Conservation (phyloP, 2,113 vertebrate species). For the Crotalus horridus region DNA sequence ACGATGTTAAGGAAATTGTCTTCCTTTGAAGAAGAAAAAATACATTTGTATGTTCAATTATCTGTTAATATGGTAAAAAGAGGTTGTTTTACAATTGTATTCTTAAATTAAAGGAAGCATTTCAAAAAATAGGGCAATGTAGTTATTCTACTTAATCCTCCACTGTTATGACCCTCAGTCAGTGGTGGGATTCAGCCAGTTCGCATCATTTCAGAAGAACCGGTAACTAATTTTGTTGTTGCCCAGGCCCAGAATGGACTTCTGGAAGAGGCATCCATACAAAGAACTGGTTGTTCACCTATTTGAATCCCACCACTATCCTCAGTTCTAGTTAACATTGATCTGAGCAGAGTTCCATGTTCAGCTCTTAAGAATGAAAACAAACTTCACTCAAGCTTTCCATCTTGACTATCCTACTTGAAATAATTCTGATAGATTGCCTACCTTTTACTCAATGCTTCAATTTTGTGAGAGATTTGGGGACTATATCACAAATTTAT, state of each 20-base stretch:
- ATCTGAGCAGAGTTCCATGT: neutral
- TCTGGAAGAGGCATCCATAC: too few relatives aligned
- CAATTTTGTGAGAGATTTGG: neutral
- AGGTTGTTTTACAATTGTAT: neutral
- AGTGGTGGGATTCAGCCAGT: too few relatives aligned
- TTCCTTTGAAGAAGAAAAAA: neutral
- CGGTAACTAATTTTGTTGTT: too few relatives aligned
- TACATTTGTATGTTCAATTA: neutral
- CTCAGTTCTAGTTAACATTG: neutral
- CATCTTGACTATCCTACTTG: neutral
- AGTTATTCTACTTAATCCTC: neutral
- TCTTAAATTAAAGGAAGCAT: neutral
- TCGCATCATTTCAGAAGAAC: too few relatives aligned
- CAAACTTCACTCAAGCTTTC: neutral
- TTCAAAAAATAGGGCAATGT: neutral
- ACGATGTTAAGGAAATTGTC: slow-evolving; percentile 73
- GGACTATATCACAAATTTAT: neutral
- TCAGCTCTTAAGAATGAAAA: neutral
- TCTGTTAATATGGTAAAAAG: neutral
- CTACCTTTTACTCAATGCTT: neutral
- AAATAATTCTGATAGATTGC: neutral
- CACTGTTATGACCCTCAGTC: neutral
- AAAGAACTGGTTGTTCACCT: too few relatives aligned
- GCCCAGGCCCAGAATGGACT: too few relatives aligned
- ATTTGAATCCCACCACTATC: neutral